Base-by-base conservation (phyloP, 2,888 invertebrate genomes). In the Drosophila nigricruria region DNA sequence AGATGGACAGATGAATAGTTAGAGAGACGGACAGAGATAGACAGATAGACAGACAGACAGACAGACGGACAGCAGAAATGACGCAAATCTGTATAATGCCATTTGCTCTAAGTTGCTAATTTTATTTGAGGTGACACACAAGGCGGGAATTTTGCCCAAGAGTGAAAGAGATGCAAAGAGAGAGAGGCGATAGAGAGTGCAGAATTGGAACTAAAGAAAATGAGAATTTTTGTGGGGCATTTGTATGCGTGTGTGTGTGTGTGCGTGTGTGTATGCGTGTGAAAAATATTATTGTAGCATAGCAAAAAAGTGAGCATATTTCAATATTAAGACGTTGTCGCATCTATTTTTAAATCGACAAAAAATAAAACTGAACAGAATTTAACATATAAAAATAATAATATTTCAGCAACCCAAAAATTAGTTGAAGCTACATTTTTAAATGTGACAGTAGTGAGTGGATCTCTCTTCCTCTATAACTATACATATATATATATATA, bases 361-460 rank as follows among this genome's bases (percentile, higher is more conserved):
- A 58, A 50, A 42, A 64, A 43, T 65, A 60, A 58, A 72, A 23
- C 52, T 23, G 52, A 71, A 59, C 58, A 57, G 58, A 60, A 63
- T 32, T 61, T 32, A 72, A 79, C 57, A 74, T 78, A 77, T 75
- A 80, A 63, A 80, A 56, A 65, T 74, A 80, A 77, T 71, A 82
- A 71, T 74, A 74, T 77, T 73, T 81, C 66, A 72, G 72, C 74
- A 65, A 70, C 75, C 89, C 89, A 83, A 83, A 80, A 82, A 81
- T 89, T 82, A 91, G 91, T 91, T 90, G 88, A 77, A 81, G 84
- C 89, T 88, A 91, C 90, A 90, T 91, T 90, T 91, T 79, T 89
- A 89, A 91, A 90, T 89, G 91, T 91, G 91, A 91, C 91, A 88
- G 91, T 91, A 90, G 91, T 91, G 91, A 84, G 84, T 84, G 77